Conservation (phyloP, 2,888 invertebrate species). For the Amaurobius ferox region DNA sequence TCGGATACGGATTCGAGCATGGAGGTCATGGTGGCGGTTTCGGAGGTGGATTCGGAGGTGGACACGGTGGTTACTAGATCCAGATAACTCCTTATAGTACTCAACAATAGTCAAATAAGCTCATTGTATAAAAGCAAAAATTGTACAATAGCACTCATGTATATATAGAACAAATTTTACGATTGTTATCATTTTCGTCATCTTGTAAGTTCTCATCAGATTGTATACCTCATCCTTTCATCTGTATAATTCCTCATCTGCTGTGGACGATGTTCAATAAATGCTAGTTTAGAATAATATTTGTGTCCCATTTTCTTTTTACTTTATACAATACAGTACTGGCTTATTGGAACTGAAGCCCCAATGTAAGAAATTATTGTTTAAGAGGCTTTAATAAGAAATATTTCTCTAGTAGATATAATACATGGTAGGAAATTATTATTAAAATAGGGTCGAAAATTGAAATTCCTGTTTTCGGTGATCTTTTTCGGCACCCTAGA, state of each 20-base stretch:
- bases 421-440: no score
- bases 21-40: neutral
- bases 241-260: constrained; percentile 63
- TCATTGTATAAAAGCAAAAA: constrained; percentile 60
- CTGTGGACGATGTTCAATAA: constrained; percentile 25
- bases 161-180: constrained; percentile 12
- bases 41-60: neutral
- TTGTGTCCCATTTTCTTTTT: neutral
- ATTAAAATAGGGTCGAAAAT: no score
- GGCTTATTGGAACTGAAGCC: no score
- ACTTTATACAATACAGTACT: no score
- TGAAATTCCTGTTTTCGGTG: no score
- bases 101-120: constrained; percentile 36
- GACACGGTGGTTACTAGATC: neutral
- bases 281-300: neutral
- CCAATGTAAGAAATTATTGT: no score
- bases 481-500: no score
- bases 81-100: neutral
- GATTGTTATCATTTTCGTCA: neutral
- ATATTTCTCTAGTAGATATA: no score
- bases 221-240: constrained; percentile 40
- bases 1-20: constrained; percentile 66
- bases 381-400: no score
- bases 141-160: constrained; percentile 39
- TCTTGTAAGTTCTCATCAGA: neutral